Conservation (phyloP, 2,888 invertebrate genomes). For the Marronus borbonicus region DNA sequence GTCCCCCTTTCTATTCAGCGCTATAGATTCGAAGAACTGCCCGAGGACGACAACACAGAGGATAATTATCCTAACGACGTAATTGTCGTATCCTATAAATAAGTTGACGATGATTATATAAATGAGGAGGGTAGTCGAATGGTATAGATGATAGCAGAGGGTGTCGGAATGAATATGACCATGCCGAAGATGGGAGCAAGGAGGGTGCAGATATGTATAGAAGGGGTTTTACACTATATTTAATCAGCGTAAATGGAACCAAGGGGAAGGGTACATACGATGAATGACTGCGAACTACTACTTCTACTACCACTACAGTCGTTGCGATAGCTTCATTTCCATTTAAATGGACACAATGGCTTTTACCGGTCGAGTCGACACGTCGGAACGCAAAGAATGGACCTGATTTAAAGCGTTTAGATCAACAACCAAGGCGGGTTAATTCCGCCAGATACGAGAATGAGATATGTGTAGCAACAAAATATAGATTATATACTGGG, state of each 20-base stretch:
- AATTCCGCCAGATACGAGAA: constrained; percentile 13
- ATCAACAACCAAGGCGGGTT: constrained; percentile 42
- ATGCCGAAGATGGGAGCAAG: no score
- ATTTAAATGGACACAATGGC: constrained; percentile 52
- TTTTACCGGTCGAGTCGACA: constrained; percentile 21
- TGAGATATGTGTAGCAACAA: no score
- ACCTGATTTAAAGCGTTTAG: constrained; percentile 43
- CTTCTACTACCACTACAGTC: no score
- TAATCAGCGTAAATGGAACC: constrained; percentile 57
- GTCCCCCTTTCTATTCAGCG: not conserved
- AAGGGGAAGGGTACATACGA: constrained; percentile 55
- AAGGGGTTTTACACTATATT: constrained; percentile 62
- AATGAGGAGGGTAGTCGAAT: constrained; percentile 44
- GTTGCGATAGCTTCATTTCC: constrained; percentile 60
- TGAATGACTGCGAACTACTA: constrained; percentile 55
- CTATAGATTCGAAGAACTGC: not conserved
- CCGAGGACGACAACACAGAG: constrained; percentile 37
- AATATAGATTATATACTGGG: no score
- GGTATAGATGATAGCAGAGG: constrained; percentile 44
- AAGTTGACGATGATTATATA: constrained; percentile 64
- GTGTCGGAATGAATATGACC: not conserved
- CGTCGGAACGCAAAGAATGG: not conserved
- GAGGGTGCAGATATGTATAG: constrained; percentile 13
- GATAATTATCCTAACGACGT: constrained; percentile 62
- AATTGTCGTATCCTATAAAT: constrained; percentile 68